These are phyloP conservation scores for Dromas ardeola DNA, from an alignment of 2,113 vertebrate species.

Conservation along the genomic window DNA sequence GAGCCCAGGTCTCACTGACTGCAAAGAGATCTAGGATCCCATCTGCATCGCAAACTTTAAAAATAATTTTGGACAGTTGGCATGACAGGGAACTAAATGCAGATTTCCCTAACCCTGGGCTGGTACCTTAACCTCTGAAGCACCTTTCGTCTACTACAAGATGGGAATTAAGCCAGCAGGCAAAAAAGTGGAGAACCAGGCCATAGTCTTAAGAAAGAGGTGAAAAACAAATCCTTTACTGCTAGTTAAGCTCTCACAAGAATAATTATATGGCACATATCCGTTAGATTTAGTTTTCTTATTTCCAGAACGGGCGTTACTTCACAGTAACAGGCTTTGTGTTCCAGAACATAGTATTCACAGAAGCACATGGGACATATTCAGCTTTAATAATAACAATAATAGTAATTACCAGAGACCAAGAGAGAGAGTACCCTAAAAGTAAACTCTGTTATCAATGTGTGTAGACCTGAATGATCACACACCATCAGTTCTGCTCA, in stretches of 20 bases:
- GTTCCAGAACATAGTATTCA: not conserved
- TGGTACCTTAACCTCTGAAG: not conserved
- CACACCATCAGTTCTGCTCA: not conserved
- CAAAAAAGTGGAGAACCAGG: not conserved
- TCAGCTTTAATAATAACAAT: not conserved
- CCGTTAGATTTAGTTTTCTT: not conserved
- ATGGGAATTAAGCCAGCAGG: not conserved
- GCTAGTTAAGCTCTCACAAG: not conserved
- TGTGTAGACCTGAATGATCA: not conserved
- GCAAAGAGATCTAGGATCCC: not conserved
- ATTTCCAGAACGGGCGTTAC: not conserved
- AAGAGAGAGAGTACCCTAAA: accelerated
- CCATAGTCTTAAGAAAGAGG: not conserved
- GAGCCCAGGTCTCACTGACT: not conserved
- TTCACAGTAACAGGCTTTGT: not conserved
- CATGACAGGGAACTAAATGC: not conserved
- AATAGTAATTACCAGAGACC: not conserved
- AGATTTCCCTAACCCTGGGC: not conserved
- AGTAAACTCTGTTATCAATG: not conserved
- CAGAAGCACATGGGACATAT: not conserved
- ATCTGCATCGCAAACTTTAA: not conserved
- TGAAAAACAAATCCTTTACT: not conserved
- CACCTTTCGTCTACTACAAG: not conserved
- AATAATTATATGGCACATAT: not conserved
- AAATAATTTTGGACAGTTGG: not conserved